Evolutionary conservation across 2,113 vertebrate genomes (phyloP).

Genomic region (Ophthalmolycus amberensis): DNA sequence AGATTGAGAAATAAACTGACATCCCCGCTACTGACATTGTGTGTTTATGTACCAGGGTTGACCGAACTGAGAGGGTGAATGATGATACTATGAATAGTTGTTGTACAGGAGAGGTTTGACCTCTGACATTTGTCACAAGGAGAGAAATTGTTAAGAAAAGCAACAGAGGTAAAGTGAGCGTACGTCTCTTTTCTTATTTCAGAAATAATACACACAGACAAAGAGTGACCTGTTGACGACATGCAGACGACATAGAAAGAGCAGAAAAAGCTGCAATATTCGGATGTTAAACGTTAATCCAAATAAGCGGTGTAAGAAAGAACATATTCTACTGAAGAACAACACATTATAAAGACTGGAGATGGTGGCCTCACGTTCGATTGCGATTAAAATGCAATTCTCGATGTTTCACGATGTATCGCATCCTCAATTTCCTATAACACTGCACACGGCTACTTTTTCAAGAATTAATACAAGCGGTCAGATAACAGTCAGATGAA

Average conservation of each 20-base stretch:
- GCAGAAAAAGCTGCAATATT: not conserved
- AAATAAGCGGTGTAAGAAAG: not conserved
- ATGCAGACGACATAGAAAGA: not conserved
- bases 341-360: not conserved
- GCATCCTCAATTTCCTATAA: not conserved
- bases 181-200: not conserved
- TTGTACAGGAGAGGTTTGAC: not conserved
- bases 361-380: not conserved
- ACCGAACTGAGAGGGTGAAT: not conserved
- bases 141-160: not conserved
- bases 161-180: not conserved
- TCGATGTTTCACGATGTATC: too few relatives aligned
- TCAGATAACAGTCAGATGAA: too few relatives aligned
- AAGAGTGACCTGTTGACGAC: not conserved
- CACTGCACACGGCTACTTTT: not conserved
- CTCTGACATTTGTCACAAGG: not conserved
- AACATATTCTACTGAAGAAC: not conserved
- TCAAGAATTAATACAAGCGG: too few relatives aligned
- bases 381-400: too few relatives aligned
- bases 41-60: not conserved
- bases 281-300: not conserved
- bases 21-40: not conserved
- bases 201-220: not conserved
- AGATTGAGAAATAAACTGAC: conserved; percentile 6
- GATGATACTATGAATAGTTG: not conserved